Percentiles rank a stretch among this genome's conserved stretches.
Evolutionary conservation across 2,888 invertebrate genomes (phyloP).

Genomic region (Acholoe squamosa): DNA sequence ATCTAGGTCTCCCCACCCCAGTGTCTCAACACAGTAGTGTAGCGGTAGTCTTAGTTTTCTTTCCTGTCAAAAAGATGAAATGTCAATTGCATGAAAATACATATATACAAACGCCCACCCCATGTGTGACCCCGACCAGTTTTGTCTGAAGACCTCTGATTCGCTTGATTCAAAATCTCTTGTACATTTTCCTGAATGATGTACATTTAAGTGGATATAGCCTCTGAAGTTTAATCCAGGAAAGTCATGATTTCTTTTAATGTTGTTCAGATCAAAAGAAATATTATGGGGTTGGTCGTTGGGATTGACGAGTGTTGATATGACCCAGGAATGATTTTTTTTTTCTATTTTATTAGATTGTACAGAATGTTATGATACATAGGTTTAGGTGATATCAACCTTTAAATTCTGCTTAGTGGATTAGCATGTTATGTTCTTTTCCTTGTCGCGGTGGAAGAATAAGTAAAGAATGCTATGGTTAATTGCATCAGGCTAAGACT

Average conservation of each 20-base stretch:
- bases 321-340: too few relatives aligned
- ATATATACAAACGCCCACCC: background rate
- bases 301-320: background rate
- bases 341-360: slow-evolving; percentile 2
- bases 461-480: too few relatives aligned
- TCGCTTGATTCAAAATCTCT: background rate
- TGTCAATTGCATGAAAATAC: background rate
- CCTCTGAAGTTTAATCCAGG: background rate
- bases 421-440: too few relatives aligned
- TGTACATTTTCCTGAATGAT: slow-evolving; percentile 11
- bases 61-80: background rate
- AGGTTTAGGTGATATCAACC: background rate
- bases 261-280: too few relatives aligned
- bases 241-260: too few relatives aligned
- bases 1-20: background rate
- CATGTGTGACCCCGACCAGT: background rate
- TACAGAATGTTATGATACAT: background rate
- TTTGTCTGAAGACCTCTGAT: background rate
- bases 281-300: background rate
- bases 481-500: too few relatives aligned
- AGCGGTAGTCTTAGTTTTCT: background rate
- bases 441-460: too few relatives aligned
- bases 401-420: too few relatives aligned
- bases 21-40: background rate
- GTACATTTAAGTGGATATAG: background rate